Base-by-base conservation (phyloP, 2,888 invertebrate species). In the Lasioglossum malachurum region DNA sequence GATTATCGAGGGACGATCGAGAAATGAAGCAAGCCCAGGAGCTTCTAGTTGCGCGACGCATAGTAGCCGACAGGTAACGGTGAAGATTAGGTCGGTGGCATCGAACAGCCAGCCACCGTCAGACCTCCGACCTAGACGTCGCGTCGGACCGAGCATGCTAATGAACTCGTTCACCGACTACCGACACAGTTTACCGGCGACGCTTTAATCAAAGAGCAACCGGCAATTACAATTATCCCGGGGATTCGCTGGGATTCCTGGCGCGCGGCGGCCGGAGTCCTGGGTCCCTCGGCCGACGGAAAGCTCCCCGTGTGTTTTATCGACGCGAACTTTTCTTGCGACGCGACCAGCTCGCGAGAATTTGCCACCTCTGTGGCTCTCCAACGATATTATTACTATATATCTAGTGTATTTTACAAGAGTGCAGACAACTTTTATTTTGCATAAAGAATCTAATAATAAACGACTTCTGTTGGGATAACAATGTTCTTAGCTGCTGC, bases 121-220 rank as follows among this genome's bases (percentile, higher is more conserved):
- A 64, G 80, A 76, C 69, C 78, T 64, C 57, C 73, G 77, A 76
- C 83, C 84, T 83, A 86, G 83, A 87, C 85, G 89, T 80, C 87
- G 67, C 67, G 67, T 67, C 67, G 35, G 86, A 84, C 85, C 72
- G 74, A 75, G 88, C 89, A 91, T 91, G 91, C 91, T 93, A 93
- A 93, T 93, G 92, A 93, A 92, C 88, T 88, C 80, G 75, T 89
- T 86, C 89, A 80, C 84, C 86, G 84, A 73, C 77, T 89, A 80
- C 84, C 87, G 84, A 73, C 77, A 72, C 87, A 89, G 90, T 91
- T 91, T 90, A 89, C 90, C 88, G 84, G 80, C 89, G 86, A 38
- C 91, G 87, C 90, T 93, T 92, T 93, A 93, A 93, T 93, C 93
- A 92, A 91, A 92, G 89, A 90, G 89, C 90, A 91, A 92, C 91